phyloP scores from a whole-genome alignment of 2,113 vertebrate species.

The Hemicordylus capensis region DNA sequence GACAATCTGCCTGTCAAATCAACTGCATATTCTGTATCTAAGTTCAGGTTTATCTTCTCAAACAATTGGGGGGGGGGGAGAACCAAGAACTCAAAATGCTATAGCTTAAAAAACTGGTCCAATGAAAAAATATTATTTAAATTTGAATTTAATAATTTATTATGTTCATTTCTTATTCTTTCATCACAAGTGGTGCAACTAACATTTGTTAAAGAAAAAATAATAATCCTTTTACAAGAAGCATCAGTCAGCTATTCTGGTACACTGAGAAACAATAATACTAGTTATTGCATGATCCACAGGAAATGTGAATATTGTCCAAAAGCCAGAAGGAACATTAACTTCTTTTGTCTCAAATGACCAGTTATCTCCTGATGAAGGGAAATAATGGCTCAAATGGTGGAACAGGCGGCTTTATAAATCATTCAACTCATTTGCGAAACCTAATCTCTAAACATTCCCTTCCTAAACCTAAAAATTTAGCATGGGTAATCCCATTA shows the following conservation, averaged over 20 bases:
- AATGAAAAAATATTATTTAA: background rate
- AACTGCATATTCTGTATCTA: background rate
- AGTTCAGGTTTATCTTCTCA: background rate
- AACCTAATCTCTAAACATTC: background rate
- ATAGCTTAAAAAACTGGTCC: background rate
- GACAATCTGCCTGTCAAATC: background rate
- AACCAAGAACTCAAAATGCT: background rate
- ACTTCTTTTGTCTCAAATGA: background rate
- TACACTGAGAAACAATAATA: background rate
- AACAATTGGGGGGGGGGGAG: background rate
- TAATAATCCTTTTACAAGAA: background rate
- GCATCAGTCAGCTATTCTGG: background rate
- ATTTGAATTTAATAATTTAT: background rate
- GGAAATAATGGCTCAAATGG: background rate
- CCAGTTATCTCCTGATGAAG: background rate
- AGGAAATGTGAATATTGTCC: background rate
- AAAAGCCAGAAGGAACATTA: background rate
- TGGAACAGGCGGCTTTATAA: background rate
- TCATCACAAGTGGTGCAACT: background rate
- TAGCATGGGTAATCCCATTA: background rate
- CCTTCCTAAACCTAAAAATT: background rate
- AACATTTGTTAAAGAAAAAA: background rate
- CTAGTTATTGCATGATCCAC: background rate
- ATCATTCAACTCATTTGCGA: background rate
- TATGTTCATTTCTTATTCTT: background rate